Base-by-base conservation (phyloP, 2,888 invertebrate genomes). In the Chymomyza amoena region DNA sequence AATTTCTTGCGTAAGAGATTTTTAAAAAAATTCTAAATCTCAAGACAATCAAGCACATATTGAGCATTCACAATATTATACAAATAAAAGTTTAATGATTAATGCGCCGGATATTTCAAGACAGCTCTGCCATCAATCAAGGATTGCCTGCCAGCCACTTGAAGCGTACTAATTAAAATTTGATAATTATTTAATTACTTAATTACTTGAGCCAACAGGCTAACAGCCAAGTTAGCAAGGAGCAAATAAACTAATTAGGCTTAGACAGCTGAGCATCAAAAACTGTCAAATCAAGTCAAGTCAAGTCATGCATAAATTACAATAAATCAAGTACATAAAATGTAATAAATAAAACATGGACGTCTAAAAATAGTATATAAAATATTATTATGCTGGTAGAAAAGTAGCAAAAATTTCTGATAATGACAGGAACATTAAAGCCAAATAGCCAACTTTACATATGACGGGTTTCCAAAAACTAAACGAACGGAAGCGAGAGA, bases 271-370 rank as follows among this genome's bases (percentile, higher is more conserved):
- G 18, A 54, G 16, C 20, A 54, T 10, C 39, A 45, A 45, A 45
- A 45, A 45, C 39, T 72, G 59, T 63, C 52, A 59, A 28, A 61
- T 60, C 62, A 68, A 68, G 72, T 25, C 69, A 69, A 63, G 59
- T 65, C 50, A 61, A 64, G 63, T 20, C 18, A 54, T 36, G 59
- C 62, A 72, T 66, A 76, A 76, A 72, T 76, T 76, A 76, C 67
- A 62, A 76, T 72, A 76, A 70, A 76, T 76, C 67, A 76, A 69
- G 51, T 61, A 66, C 16, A 60, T n/a, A 15, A 57, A 28, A 61
- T 45, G 39, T 45, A 13, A 45, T 45, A 45, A 13, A 45, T 62
- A 57, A 56, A 68, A 68, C 36, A 32, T 25, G 32, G 18, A 61
- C 4, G 25, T 25, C 13, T 52, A 51, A 69, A 62, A 60, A 20